phyloP scores from a whole-genome alignment of 2,797 vertebrate genomes.

The Eulemur mongoz region DNA sequence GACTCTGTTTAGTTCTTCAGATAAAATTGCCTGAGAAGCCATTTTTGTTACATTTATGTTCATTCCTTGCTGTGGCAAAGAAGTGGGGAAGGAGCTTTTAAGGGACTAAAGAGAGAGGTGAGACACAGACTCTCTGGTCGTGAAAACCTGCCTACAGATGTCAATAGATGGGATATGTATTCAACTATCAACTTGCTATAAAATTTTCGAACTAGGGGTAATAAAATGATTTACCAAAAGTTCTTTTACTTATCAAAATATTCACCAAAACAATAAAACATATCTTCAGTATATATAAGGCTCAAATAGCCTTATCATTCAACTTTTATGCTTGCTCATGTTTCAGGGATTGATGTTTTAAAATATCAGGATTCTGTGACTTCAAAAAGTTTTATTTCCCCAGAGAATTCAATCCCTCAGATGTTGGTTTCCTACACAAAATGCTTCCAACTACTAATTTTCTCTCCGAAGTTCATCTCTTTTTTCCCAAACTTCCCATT shows the following conservation, averaged over 20 bases:
- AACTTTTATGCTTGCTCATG: not conserved
- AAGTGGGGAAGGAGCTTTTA: not conserved
- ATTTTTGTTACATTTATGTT: not conserved
- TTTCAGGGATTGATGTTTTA: not conserved
- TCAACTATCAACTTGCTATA: not conserved
- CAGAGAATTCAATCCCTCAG: not conserved
- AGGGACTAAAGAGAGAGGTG: not conserved
- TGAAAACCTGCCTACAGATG: not conserved
- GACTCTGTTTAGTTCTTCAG: not conserved
- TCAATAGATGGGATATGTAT: not conserved
- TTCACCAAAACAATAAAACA: not conserved
- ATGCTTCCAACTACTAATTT: not conserved
- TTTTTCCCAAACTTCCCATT: not conserved
- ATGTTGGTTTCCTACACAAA: not conserved
- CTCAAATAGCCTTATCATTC: too few relatives aligned
- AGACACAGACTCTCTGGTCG: not conserved
- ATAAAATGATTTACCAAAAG: not conserved
- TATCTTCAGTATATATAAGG: not conserved
- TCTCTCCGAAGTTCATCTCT: not conserved
- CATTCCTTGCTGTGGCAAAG: not conserved
- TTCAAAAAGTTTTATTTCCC: not conserved
- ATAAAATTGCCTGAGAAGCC: not conserved
- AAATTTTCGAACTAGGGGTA: not conserved
- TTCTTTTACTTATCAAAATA: not conserved
- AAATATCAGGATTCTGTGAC: not conserved